Conservation (phyloP, 2,113 vertebrate genomes). For the Zootoca vivipara region DNA sequence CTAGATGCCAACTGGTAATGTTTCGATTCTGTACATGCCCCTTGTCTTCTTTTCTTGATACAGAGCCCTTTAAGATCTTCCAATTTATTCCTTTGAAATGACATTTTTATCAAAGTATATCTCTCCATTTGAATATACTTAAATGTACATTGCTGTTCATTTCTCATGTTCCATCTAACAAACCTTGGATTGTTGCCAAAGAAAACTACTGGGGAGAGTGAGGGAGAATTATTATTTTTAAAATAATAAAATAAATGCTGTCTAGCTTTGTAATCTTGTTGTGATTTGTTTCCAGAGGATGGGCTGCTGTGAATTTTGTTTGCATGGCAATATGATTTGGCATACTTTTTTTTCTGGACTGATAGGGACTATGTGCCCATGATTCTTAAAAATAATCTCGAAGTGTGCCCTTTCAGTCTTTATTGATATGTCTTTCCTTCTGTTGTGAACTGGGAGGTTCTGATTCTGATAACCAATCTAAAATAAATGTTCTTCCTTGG, state of each 20-base stretch:
- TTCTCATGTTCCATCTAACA: slow-evolving; percentile 61
- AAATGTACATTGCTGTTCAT: slow-evolving; percentile 22
- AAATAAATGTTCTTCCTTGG: neutral
- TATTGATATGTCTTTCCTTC: neutral
- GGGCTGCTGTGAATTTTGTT: neutral
- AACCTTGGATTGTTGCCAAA: slow-evolving; percentile 28
- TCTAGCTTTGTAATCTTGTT: slow-evolving; percentile 1
- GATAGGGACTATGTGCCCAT: neutral
- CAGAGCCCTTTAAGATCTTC: neutral
- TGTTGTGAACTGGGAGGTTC: neutral
- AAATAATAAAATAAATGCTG: slow-evolving; percentile 11
- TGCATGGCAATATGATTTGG: neutral
- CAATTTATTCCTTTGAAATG: slow-evolving; percentile 43
- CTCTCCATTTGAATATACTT: slow-evolving; percentile 7
- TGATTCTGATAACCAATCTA: neutral
- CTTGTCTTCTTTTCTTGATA: neutral
- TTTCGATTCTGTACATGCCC: neutral
- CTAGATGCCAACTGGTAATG: neutral
- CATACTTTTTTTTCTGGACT: neutral
- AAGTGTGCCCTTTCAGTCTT: neutral
- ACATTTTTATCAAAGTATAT: slow-evolving; percentile 48
- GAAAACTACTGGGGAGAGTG: neutral
- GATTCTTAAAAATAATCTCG: neutral
- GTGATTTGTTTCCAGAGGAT: slow-evolving; percentile 1
- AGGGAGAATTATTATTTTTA: neutral